Evolutionary conservation across 2,113 vertebrate genomes (phyloP), one percentile per base, ranked within the genome.

Genomic region (Nematolebias whitei): DNA sequence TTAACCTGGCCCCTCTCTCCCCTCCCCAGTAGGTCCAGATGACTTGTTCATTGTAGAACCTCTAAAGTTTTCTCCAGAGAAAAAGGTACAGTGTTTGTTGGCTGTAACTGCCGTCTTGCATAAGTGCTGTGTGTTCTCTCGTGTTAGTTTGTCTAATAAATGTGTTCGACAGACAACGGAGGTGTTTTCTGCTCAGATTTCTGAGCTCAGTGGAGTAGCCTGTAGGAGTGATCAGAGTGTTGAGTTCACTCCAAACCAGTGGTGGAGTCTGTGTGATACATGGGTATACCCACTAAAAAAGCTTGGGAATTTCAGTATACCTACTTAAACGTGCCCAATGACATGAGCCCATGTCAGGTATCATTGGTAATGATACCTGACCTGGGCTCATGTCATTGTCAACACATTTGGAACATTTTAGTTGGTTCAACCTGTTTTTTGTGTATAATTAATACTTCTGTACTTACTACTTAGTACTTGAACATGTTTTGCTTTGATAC

Each of bases 11-110:
- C 86, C 90, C 90, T 89, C 74, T 89, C 89, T 92, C 82, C 87
- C 91, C 78, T 93, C 93, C 91, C 26, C 87, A 99, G 98, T 94
- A 88, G 95, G 95, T 90, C 92, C 96, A 75, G 96, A 95, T 93
- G 97, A 97, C 91, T 93, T 99, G 90, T 99, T 96, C 92, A 99
- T 99, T 92, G 96, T 99, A 88, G 97, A 99, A 91, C 98, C 97
- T 68, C 92, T 99, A 91, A 98, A 95, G 90, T 99, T 99, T 92
- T 96, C 97, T 84, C 96, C 97, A 86, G 96, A 98, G 90, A 99
- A 98, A 95, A 99, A 98, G 96, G 98, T 99, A 97, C 85, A 50
- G 18, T 87, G 84, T 87, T 40, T 77, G 79, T 80, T 80, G 76
- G 84, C 79, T 57, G 72, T 79, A 64, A 78, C 13, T 35, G 76